A percentile compares a stretch with the other conserved stretches of the same genome.
Evolutionary conservation across 2,113 vertebrate genomes (phyloP).

Genomic region (Burhinus bistriatus): DNA sequence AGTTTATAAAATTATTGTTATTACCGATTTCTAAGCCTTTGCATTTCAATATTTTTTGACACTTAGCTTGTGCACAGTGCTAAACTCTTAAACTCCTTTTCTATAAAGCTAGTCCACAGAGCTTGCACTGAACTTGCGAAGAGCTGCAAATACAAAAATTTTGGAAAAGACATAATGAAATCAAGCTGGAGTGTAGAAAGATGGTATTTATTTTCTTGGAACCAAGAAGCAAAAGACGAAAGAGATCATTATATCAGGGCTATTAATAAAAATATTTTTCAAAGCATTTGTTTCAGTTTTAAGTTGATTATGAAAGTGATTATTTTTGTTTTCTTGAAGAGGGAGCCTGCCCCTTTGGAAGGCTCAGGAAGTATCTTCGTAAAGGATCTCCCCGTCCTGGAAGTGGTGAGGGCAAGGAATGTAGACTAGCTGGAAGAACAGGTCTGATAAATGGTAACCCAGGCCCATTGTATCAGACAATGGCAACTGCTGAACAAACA

Average conservation of each 20-base stretch:
- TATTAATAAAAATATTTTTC: not conserved
- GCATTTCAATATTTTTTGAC: not conserved
- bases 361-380: not conserved
- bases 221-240: not conserved
- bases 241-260: not conserved
- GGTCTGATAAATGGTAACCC: slow-evolving; percentile 48
- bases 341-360: not conserved
- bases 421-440: slow-evolving; percentile 60
- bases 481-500: slow-evolving; percentile 48
- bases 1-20: not conserved
- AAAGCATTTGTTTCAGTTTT: not conserved
- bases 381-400: slow-evolving; percentile 30
- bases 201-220: not conserved
- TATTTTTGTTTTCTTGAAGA: not conserved
- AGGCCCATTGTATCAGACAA: slow-evolving; percentile 42
- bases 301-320: not conserved
- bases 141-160: not conserved
- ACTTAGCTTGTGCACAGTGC: not conserved
- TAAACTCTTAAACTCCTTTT: not conserved
- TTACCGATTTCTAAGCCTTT: not conserved
- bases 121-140: not conserved
- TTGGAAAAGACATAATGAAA: not conserved
- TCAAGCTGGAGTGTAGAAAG: not conserved
- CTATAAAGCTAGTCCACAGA: not conserved
- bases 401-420: slow-evolving; percentile 43